Evolutionary conservation across 1,140 invertebrate species (phyloP), one percentile per base, ranked within the genome.

Genomic region (Lineus longissimus): DNA sequence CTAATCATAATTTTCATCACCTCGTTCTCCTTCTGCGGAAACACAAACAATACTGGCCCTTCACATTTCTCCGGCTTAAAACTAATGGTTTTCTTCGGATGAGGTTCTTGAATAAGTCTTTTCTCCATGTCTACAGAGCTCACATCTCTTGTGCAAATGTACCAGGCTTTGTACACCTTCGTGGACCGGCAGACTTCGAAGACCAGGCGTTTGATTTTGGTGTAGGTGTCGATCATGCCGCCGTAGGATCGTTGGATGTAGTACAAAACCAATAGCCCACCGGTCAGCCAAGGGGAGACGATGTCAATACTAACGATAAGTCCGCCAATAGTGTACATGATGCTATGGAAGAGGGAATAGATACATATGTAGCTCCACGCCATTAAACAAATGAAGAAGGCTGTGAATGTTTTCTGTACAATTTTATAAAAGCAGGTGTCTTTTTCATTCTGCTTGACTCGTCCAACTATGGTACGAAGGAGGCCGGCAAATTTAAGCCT

Each of bases 281-380:
- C 47, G 6, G 47, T 51, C 47, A 51, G n/a, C 47, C 47, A 51
- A n/a, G 47, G 47, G 47, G 47, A 23, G n/a, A 51, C 25, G 4
- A 51, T 4, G n/a, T 51, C 19, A 9, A 51, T 51, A n/a, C 25
- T 51, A 9, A 51, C n/a, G n/a, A 51, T 27, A 4, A 27, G 9
- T 9, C 47, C 47, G 47, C 19, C 25, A 19, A 51, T 19, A n/a
- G 25, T 51, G 47, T 51, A 51, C 47, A 51, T 51, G 25, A 51
- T 27, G 9, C n/a, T 51, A n/a, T 51, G 47, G n/a, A n/a, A 51
- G n/a, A 51, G 47, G 25, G 19, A 4, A n/a, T 51, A 51, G 25
- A 51, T n/a, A n/a, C 4, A 19, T 4, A 51, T 9, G 25, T 51
- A 51, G n/a, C 47, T 51, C 6, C 47, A 19, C 6, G 6, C 6